phyloP scores from a whole-genome alignment of 2,797 vertebrate genomes.

The Pipistrellus pipistrellus region DNA sequence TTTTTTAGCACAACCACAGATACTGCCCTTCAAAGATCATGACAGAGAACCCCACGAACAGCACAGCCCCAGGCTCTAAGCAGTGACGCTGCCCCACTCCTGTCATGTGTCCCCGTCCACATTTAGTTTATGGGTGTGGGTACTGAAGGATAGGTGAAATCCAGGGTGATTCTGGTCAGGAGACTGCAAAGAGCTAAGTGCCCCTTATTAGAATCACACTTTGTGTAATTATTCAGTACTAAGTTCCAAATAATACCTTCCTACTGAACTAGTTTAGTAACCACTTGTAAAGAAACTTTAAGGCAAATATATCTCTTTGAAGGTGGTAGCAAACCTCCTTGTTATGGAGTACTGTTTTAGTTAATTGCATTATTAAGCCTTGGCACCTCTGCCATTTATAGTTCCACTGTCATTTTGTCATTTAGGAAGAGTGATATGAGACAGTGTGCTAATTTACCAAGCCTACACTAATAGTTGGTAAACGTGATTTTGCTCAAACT shows the following conservation, averaged over 20 bases:
- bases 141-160: background rate
- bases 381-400: constrained; percentile 23
- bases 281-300: background rate
- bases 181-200: background rate
- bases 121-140: background rate
- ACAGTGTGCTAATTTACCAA: background rate
- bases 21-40: background rate
- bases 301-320: background rate
- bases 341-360: background rate
- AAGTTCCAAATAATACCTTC: background rate
- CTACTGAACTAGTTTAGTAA: background rate
- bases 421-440: constrained; percentile 49
- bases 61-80: background rate
- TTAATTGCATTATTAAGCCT: constrained; percentile 47
- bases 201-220: background rate
- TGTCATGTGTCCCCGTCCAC: background rate
- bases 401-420: constrained; percentile 53
- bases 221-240: background rate
- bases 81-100: background rate
- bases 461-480: constrained; percentile 57
- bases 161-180: background rate
- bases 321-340: background rate
- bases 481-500: constrained; percentile 58
- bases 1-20: background rate
- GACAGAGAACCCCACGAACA: background rate